Evolutionary conservation across 1,140 invertebrate species (phyloP).

Genomic region (Mercenaria mercenaria): DNA sequence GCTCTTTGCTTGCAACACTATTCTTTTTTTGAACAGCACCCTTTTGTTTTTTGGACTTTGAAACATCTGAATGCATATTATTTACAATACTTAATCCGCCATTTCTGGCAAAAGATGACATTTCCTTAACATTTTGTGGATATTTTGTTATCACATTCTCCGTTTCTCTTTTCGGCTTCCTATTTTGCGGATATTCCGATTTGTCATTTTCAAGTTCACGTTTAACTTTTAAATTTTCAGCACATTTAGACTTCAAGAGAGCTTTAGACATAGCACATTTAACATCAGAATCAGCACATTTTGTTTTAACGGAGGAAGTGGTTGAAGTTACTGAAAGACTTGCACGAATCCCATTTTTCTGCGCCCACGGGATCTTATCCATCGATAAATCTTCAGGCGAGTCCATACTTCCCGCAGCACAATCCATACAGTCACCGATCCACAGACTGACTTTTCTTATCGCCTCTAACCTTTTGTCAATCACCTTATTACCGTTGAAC

Average conservation of each 20-base stretch:
- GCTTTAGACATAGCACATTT: slow-evolving; percentile 18
- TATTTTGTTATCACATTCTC: background rate
- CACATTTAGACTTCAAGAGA: background rate
- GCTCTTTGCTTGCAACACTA: background rate
- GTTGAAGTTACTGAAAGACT: background rate
- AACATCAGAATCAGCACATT: background rate
- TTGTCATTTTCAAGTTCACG: background rate
- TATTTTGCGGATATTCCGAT: background rate
- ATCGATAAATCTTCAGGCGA: background rate
- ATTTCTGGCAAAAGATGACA: background rate
- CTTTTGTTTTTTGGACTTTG: background rate
- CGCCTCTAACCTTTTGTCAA: slow-evolving; percentile 19
- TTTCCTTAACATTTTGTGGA: background rate
- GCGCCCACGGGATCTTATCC: background rate
- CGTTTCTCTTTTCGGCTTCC: background rate
- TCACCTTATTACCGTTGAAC: background rate
- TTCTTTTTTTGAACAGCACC: background rate
- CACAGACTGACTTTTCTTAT: slow-evolving; percentile 20
- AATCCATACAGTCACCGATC: slow-evolving; percentile 11
- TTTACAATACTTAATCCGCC: background rate
- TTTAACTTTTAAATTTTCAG: background rate
- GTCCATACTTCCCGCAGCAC: background rate
- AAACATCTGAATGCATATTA: background rate
- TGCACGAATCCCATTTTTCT: slow-evolving; percentile 1
- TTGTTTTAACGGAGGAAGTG: background rate